Evolutionary conservation across 92 coral and sea anemone genomes (phyloP).

Genomic region (Pocillopora grandis): DNA sequence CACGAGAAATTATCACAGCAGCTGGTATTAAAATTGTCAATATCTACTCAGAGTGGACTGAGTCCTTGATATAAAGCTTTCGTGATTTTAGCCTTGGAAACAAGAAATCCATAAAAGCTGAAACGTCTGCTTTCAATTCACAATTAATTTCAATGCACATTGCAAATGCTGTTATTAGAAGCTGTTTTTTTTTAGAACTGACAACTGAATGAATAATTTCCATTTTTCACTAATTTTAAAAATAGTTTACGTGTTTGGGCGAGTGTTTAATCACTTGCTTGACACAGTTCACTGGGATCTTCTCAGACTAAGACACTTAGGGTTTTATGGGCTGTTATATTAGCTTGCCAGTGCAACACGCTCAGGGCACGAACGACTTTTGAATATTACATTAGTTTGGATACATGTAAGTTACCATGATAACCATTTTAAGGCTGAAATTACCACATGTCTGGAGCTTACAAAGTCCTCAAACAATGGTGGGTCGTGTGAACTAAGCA

Average conservation of each 20-base stretch:
- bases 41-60: not conserved
- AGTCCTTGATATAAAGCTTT: not conserved
- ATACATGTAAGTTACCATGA: not conserved
- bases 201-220: too few species aligned
- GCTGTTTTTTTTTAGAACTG: too few species aligned
- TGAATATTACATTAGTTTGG: not conserved
- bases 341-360: not conserved
- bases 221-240: not conserved
- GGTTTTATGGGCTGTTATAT: not conserved
- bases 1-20: not conserved
- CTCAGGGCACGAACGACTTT: not conserved
- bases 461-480: not conserved
- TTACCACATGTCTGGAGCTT: not conserved
- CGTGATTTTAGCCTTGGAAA: not conserved
- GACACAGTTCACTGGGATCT: constrained; percentile 2
- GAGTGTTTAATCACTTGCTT: not conserved
- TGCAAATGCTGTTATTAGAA: too few species aligned
- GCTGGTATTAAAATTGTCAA: not conserved
- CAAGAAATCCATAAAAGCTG: not conserved
- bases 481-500: not conserved
- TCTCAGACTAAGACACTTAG: not conserved
- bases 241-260: not conserved
- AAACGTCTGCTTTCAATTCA: too few species aligned
- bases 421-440: not conserved
- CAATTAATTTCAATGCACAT: too few species aligned